A percentile compares a stretch with the other conserved stretches of the same genome.
Conservation (phyloP, 1,140 invertebrate genomes). For the Xylocopa sonorina region DNA sequence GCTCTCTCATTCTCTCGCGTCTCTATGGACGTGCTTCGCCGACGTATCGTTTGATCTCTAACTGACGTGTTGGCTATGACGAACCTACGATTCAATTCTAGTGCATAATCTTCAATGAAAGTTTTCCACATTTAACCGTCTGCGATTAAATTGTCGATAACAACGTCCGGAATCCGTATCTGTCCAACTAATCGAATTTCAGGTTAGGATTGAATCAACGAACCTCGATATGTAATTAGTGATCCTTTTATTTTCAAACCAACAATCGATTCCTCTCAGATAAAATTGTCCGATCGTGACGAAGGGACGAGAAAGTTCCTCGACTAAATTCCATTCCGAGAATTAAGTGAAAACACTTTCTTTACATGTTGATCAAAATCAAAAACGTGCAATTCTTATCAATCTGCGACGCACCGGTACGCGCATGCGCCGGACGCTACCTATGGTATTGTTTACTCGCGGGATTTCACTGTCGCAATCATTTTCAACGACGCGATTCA, state of each 20-base stretch:
- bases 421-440: neutral
- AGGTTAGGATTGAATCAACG: too few species aligned
- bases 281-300: neutral
- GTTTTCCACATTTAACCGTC: too few species aligned
- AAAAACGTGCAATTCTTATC: too few species aligned
- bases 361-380: too few species aligned
- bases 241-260: too few species aligned
- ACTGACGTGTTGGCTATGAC: neutral
- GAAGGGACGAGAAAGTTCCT: neutral
- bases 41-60: neutral
- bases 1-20: too few species aligned
- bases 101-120: too few species aligned
- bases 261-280: neutral
- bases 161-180: too few species aligned
- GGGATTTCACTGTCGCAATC: neutral
- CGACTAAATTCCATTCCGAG: neutral
- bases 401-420: too few species aligned
- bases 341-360: neutral
- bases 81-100: neutral
- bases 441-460: conserved; percentile 5
- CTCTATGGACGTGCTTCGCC: neutral
- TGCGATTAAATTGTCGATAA: too few species aligned
- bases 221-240: too few species aligned
- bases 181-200: too few species aligned
- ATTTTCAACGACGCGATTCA: neutral